Conservation (phyloP, 1,140 invertebrate genomes). For the Neuroterus valhalla region DNA sequence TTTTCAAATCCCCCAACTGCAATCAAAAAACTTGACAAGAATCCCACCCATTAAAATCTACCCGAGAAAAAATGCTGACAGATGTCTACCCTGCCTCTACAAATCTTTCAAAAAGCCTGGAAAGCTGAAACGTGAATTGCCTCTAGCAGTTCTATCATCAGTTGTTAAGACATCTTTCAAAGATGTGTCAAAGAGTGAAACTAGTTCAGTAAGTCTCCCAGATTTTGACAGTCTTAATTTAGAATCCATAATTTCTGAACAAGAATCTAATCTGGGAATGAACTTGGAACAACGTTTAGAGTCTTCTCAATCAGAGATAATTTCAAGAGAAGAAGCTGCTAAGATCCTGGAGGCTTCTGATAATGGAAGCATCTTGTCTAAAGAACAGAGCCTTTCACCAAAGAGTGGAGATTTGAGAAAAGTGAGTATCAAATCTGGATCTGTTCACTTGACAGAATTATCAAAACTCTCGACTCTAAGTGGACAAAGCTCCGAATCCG, state of each 20-base stretch:
- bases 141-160: neutral
- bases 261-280: neutral
- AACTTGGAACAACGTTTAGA: neutral
- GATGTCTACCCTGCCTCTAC: constrained; percentile 53
- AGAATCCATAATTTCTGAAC: neutral
- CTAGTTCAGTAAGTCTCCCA: constrained; percentile 41
- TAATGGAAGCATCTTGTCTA: neutral
- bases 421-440: constrained; percentile 35
- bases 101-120: constrained; percentile 36
- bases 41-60: constrained; percentile 39
- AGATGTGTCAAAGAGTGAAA: constrained; percentile 37
- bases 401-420: constrained; percentile 40
- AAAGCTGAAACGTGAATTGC: constrained; percentile 29
- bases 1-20: constrained; percentile 28
- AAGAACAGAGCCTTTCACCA: constrained; percentile 35
- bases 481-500: constrained; percentile 56
- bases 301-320: neutral
- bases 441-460: constrained; percentile 45
- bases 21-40: constrained; percentile 2
- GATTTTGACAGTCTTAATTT: constrained; percentile 12
- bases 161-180: constrained; percentile 21
- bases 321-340: constrained; percentile 15
- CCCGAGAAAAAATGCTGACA: constrained; percentile 59
- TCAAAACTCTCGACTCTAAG: constrained; percentile 41
- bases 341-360: neutral